Evolutionary conservation across 2,113 vertebrate species (phyloP).

Genomic region (Copsychus sechellarum): DNA sequence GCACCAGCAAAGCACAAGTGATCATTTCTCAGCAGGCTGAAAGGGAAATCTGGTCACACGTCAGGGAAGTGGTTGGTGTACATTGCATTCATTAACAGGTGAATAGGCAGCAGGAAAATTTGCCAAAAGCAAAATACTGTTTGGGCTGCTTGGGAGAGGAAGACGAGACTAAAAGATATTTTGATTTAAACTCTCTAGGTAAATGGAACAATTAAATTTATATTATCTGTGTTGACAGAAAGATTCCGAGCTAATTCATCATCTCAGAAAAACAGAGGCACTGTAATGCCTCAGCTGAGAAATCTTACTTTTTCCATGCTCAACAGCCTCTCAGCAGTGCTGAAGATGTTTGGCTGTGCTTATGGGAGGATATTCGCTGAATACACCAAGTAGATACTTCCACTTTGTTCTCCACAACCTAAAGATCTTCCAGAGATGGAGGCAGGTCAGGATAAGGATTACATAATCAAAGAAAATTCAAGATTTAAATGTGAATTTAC

Average conservation of each 20-base stretch:
- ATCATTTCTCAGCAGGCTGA: neutral
- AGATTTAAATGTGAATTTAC: neutral
- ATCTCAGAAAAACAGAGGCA: neutral
- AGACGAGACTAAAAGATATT: neutral
- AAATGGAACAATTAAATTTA: neutral
- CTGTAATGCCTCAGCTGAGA: neutral
- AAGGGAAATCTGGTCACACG: neutral
- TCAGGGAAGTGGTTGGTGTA: neutral
- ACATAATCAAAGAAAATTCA: neutral
- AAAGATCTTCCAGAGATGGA: neutral
- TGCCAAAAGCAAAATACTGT: neutral
- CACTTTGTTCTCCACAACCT: neutral
- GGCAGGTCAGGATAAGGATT: neutral
- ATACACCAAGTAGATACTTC: neutral
- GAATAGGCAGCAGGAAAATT: neutral
- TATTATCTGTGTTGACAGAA: neutral
- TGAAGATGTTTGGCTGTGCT: neutral
- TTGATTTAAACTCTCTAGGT: neutral
- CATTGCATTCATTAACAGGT: neutral
- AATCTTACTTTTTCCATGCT: neutral
- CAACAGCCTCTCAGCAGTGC: neutral
- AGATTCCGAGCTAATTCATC: neutral
- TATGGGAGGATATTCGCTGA: neutral
- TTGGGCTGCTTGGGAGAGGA: neutral
- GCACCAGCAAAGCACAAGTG: neutral